Conservation (phyloP, 1,140 invertebrate genomes). For the Drosophila nebulosa region DNA sequence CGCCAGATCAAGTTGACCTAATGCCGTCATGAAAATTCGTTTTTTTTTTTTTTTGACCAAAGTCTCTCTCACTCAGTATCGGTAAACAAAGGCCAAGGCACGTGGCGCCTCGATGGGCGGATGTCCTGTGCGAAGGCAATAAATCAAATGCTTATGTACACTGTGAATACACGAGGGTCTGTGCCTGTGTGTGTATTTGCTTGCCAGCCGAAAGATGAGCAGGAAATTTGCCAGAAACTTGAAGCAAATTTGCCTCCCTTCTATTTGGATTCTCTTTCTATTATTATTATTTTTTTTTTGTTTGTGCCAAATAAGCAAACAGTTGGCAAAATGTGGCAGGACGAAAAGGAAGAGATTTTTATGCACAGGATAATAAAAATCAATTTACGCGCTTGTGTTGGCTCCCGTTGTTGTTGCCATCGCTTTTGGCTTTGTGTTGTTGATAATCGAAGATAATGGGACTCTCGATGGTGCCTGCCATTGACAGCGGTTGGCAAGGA, state of each 20-base stretch:
- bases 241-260: background rate
- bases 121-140: conserved; percentile 52
- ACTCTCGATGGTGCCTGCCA: conserved; percentile 24
- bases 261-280: background rate
- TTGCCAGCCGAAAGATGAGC: conserved; percentile 45
- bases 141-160: conserved; percentile 59
- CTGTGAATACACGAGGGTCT: conserved; percentile 8
- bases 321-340: background rate
- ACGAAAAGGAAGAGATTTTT: conserved; percentile 8
- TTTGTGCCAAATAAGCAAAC: conserved; percentile 19
- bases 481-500: conserved; percentile 44
- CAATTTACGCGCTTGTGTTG: conserved; percentile 54
- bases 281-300: conserved; percentile 1
- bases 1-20: conserved; percentile 3
- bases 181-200: conserved; percentile 39
- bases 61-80: background rate
- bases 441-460: conserved; percentile 67
- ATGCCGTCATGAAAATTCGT: background rate
- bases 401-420: conserved; percentile 20
- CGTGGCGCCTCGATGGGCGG: conserved; percentile 51
- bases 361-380: conserved; percentile 61
- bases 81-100: conserved; percentile 37
- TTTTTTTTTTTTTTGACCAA: background rate
- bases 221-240: conserved; percentile 50
- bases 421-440: conserved; percentile 43